Evolutionary conservation across 2,797 vertebrate genomes (phyloP), one percentile per base, ranked within the genome.

Genomic region (Austrolebias charrua): DNA sequence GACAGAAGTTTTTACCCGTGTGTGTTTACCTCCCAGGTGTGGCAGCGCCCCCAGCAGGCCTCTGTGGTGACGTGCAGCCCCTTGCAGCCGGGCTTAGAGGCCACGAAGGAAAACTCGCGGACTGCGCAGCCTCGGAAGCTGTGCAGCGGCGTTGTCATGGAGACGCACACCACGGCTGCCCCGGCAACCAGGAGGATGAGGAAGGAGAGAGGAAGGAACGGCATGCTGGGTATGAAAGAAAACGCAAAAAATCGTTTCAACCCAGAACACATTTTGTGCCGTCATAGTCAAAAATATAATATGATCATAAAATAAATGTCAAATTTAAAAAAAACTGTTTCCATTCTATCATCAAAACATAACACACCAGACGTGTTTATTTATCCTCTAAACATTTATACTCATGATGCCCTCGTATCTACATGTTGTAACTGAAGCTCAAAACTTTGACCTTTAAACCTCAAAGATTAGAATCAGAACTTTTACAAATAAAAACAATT

Each of bases 11-110:
- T 44, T 24, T 24, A 24, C 24, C 4, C 13, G 10, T 19, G 4
- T 54, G 4, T 44, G 0, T n/a, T 18, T 86, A 92, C 91, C 92
- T 93, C 92, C 92, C 92, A 93, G 63, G 92, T 93, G 78, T 92
- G 87, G 69, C 91, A 92, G 76, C 91, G 89, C 55, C 91, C 92
- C 91, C 92, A 93, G 79, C 91, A 92, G 66, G 91, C 92, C 72
- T 93, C 90, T 0, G 92, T 92, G 68, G 78, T 87, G 70, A 92
- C 79, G 44, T 78, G 87, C 66, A 90, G 79, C 0, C 84, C 83
- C 48, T 71, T 88, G 79, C 91, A 93, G 66, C 92, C 91, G 0
- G 90, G 91, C 69, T 93, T 92, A 58, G 90, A 89, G 20, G 89
- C 92, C 66, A 90, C 69, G 7, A 93, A 93, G 61, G 90, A 85